Conservation (phyloP, 2,888 invertebrate genomes). For the Leptopilina myrica region DNA sequence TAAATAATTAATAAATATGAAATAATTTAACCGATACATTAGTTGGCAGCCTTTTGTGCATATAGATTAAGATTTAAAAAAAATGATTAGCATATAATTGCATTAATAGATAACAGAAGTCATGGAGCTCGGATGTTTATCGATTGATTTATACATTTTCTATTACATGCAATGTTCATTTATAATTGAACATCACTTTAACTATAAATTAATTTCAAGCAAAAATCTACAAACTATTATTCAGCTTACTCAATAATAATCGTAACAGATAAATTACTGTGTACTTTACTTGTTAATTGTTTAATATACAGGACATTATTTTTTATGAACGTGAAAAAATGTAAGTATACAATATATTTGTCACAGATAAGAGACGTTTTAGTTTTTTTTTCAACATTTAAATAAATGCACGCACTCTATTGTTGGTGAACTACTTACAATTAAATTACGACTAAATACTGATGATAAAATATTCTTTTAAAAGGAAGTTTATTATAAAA, state of each 20-base stretch:
- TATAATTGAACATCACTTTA: not conserved
- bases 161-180: not conserved
- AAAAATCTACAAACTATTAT: not conserved
- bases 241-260: not conserved
- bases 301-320: not conserved
- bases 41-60: not conserved
- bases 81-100: not conserved
- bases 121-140: not conserved
- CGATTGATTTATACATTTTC: not conserved
- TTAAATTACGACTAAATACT: too few relatives aligned
- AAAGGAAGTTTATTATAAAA: too few relatives aligned
- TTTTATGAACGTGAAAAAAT: not conserved
- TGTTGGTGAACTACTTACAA: too few relatives aligned
- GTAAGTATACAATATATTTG: not conserved
- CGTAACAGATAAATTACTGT: not conserved
- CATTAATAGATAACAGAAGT: not conserved
- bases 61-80: not conserved
- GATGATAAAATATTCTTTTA: too few relatives aligned
- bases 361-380: constrained; percentile 1
- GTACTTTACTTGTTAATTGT: not conserved
- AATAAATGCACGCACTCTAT: constrained; percentile 3
- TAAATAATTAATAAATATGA: not conserved
- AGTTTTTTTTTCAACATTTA: not conserved
- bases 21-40: not conserved
- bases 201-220: not conserved